Base-by-base conservation (phyloP, 2,888 invertebrate genomes). In the Pyrrhosoma nymphula region DNA sequence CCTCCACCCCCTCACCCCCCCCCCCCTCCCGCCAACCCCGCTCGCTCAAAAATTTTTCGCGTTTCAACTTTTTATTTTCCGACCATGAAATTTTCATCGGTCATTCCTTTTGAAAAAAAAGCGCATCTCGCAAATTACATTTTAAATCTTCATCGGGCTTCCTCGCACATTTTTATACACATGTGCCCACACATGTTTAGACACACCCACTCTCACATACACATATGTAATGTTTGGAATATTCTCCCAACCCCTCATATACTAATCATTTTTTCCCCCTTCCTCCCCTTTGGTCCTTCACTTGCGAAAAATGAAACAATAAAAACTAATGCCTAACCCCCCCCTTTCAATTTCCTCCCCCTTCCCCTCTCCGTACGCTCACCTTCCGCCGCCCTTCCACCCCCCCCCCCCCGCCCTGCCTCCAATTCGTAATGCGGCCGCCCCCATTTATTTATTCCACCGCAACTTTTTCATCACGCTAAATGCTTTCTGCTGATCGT, bases 391-490 rank as follows among this genome's bases (percentile, higher is more conserved):
- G 8, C 8, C 47, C 47, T 47, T 47, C 89, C 89, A 82, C 6
- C 4, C 55, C 55, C 56, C 35, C 63, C 18, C 0, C 16, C 20
- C 56, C 56, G 8, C 39, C 39, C 23, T 30, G 69, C 63, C 39
- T 26, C 39, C 93, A 91, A 93, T 75, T 93, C 93, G 39, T 93
- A 93, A 93, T 93, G 93, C 69, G 39, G 47, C 75, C 63, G 69
- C 69, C 60, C 47, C 60, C 47, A 69, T 93, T 93, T 93, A 93
- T 93, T 93, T 69, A 93, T 93, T 93, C 93, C 69, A 47, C 93
- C 93, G 93, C 93, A 75, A 93, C 93, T 93, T 93, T 93, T 93
- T 93, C 93, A 93, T 93, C 93, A 55, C 93, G 93, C 63, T 93
- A 93, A 93, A 93, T 93, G 93, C 93, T 75, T 47, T 47, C 69